These are phyloP conservation scores for Umimayanthus chanpuru DNA, from an alignment of 92 coral and sea anemone genomes.

Conservation along the genomic window DNA sequence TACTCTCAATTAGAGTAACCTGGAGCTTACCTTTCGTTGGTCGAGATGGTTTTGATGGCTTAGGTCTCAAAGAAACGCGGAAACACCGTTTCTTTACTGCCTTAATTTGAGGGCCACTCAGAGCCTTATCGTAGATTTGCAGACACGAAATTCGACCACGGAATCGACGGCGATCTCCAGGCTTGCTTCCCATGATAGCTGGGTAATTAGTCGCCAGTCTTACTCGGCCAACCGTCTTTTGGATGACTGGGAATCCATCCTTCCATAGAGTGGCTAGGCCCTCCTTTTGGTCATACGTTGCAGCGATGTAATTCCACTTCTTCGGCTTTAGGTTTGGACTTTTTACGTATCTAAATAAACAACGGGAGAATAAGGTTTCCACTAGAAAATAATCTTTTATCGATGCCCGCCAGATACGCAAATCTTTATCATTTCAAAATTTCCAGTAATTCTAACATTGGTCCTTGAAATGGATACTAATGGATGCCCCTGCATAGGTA, in stretches of 20 bases:
- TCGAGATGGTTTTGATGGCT: conserved; percentile 17
- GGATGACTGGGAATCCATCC: conserved; percentile 67
- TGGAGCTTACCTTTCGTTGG: conserved; percentile 25
- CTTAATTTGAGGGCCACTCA: conserved; percentile 72
- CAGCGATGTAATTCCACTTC: conserved; percentile 68
- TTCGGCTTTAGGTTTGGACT: conserved; percentile 64
- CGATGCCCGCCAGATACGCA: not conserved
- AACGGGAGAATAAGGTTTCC: not conserved
- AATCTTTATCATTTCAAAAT: no score
- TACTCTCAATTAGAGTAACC: not conserved
- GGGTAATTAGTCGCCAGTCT: conserved; percentile 77
- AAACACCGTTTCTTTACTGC: conserved; percentile 69
- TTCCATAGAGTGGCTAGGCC: conserved; percentile 65
- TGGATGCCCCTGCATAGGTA: no score
- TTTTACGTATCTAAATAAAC: not conserved
- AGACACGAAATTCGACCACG: conserved; percentile 73
- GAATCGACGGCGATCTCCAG: conserved; percentile 68
- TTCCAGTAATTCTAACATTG: not conserved
- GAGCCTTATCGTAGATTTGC: conserved; percentile 68
- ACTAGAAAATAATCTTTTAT: not conserved
- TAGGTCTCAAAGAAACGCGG: conserved; percentile 43
- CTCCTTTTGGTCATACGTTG: conserved; percentile 60
- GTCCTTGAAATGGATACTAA: no score
- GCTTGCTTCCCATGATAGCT: conserved; percentile 78
- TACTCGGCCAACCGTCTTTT: conserved; percentile 65